Percentiles rank a stretch among this genome's conserved stretches.
Evolutionary conservation across 2,888 invertebrate genomes (phyloP).

Genomic region (Pandemis cinnamomeana): DNA sequence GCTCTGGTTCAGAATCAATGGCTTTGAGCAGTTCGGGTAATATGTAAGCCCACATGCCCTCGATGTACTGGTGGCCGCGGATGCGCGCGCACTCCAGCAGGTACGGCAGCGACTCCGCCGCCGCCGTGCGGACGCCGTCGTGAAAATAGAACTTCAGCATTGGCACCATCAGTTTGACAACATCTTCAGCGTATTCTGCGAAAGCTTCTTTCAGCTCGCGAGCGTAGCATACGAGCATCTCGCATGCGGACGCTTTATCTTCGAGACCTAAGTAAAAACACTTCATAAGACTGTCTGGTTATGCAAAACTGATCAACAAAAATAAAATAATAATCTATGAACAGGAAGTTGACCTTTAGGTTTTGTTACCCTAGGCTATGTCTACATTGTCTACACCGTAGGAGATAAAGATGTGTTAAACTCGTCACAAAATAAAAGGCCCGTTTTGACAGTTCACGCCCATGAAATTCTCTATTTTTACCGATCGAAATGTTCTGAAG

Average conservation of each 20-base stretch:
- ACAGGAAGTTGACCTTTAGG: too few relatives aligned
- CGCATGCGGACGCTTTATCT: conserved; percentile 98
- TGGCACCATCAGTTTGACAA: conserved; percentile 93
- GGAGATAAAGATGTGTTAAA: too few relatives aligned
- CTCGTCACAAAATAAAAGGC: too few relatives aligned
- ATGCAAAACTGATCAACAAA: too few relatives aligned
- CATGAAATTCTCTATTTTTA: too few relatives aligned
- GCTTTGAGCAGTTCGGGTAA: conserved; percentile 94
- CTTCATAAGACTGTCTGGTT: neutral
- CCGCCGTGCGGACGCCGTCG: conserved; percentile 96
- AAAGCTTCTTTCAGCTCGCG: conserved; percentile 94
- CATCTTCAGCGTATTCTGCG: conserved; percentile 85
- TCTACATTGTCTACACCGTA: too few relatives aligned
- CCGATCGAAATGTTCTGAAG: too few relatives aligned
- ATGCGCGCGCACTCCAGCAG: conserved; percentile 94
- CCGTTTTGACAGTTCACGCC: too few relatives aligned
- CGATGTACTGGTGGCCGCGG: conserved; percentile 88
- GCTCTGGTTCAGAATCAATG: conserved; percentile 95
- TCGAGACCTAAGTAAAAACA: conserved; percentile 87
- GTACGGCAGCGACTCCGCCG: conserved; percentile 95
- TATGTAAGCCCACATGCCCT: conserved; percentile 94
- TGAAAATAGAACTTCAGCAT: conserved; percentile 97
- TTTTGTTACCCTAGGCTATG: too few relatives aligned
- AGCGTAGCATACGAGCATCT: conserved; percentile 98
- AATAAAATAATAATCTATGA: too few relatives aligned